phyloP scores from a whole-genome alignment of 2,113 vertebrate genomes.

The Regulus satrapa region DNA sequence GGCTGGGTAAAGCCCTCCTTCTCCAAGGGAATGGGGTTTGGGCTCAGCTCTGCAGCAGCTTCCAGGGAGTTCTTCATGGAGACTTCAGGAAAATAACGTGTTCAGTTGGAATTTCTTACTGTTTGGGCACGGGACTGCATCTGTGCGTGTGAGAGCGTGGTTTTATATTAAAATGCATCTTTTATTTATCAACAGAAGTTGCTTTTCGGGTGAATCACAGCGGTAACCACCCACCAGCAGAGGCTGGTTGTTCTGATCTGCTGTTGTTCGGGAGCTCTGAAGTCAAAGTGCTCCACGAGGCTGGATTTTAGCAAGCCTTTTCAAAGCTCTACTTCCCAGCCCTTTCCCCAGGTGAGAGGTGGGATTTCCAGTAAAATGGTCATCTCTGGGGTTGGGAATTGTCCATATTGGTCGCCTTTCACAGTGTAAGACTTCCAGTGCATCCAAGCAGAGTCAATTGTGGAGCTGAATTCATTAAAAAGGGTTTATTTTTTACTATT shows the following conservation, averaged over 20 bases:
- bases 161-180: neutral
- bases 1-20: neutral
- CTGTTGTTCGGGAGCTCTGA: neutral
- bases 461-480: neutral
- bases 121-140: neutral
- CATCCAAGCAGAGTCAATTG: neutral
- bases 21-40: neutral
- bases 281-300: neutral
- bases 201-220: neutral
- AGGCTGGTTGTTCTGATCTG: neutral
- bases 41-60: neutral
- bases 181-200: neutral
- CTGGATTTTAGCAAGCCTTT: neutral
- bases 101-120: neutral
- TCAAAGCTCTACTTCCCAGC: neutral
- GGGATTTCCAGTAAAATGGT: neutral
- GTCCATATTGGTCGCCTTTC: neutral
- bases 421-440: neutral
- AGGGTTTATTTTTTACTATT: neutral
- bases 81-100: accelerated
- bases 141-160: neutral
- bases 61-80: neutral
- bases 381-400: neutral
- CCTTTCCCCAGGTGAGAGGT: neutral
- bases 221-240: neutral